Conservation (phyloP, 2,888 invertebrate genomes). For the Mactromeris polynyma region DNA sequence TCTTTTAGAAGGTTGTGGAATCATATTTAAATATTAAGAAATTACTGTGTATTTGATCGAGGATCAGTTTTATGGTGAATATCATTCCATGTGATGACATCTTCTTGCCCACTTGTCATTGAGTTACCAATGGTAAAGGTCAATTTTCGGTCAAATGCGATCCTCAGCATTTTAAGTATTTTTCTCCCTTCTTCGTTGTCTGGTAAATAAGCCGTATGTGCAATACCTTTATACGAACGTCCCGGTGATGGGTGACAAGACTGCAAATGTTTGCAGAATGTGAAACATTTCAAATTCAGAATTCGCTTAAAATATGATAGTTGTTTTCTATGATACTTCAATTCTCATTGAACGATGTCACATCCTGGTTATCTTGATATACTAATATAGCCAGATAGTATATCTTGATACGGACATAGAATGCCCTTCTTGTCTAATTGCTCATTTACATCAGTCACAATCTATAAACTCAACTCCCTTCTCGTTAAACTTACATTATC, state of each 20-base stretch:
- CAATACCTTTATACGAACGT: constrained; percentile 69
- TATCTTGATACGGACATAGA: no score
- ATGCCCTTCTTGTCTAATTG: no score
- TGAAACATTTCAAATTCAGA: not conserved
- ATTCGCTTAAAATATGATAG: no score
- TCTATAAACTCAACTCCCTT: no score
- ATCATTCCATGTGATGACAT: constrained; percentile 77
- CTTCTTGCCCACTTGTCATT: constrained; percentile 77
- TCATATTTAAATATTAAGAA: not conserved
- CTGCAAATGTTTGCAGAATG: constrained; percentile 31
- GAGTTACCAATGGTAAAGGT: constrained; percentile 80
- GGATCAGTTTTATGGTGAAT: constrained; percentile 75
- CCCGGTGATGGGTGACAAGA: constrained; percentile 78
- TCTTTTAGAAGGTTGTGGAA: no score
- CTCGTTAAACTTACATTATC: no score
- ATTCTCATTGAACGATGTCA: no score
- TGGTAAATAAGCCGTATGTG: constrained; percentile 76
- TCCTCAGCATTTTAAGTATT: constrained; percentile 69
- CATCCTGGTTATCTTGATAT: no score
- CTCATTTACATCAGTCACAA: no score
- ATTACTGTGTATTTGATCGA: constrained; percentile 49
- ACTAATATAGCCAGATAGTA: no score
- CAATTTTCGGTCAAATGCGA: constrained; percentile 63
- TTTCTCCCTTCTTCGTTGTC: constrained; percentile 72
- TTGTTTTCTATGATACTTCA: no score